A percentile compares a stretch with the other conserved stretches of the same genome.
phyloP scores from a whole-genome alignment of 2,113 vertebrate species.

The Platysternon megacephalum region DNA sequence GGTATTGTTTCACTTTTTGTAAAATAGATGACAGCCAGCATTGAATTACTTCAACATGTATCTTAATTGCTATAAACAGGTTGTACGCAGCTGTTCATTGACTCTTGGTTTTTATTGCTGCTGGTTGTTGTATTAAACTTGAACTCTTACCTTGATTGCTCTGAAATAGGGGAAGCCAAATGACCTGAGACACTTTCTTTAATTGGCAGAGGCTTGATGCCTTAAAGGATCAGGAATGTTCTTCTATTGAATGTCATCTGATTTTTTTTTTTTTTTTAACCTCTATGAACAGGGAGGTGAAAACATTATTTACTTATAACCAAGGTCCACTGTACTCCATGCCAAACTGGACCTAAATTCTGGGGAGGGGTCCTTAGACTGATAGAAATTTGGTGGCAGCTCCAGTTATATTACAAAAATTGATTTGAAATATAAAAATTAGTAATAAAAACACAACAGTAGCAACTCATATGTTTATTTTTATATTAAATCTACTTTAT shows the following conservation, averaged over 20 bases:
- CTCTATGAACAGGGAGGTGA: too few relatives aligned
- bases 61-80: slow-evolving; percentile 26
- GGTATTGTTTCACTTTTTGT: not conserved
- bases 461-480: too few relatives aligned
- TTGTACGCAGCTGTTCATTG: not conserved
- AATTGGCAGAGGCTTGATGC: not conserved
- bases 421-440: too few relatives aligned
- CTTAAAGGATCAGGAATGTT: not conserved
- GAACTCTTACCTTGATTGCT: not conserved
- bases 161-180: not conserved
- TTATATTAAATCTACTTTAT: too few relatives aligned
- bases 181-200: not conserved
- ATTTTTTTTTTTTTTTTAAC: not conserved
- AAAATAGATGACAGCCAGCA: not conserved
- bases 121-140: slow-evolving; percentile 9
- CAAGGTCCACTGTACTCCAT: not conserved
- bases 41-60: slow-evolving; percentile 38
- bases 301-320: not conserved
- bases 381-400: too few relatives aligned
- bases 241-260: not conserved
- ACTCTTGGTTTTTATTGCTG: not conserved
- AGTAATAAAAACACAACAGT: too few relatives aligned
- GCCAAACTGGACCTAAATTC: not conserved
- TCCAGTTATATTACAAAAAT: too few relatives aligned
- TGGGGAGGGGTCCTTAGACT: too few relatives aligned